A percentile compares a stretch with the other conserved stretches of the same genome.
Conservation (phyloP, 1,140 invertebrate species). For the Bombus turneri region DNA sequence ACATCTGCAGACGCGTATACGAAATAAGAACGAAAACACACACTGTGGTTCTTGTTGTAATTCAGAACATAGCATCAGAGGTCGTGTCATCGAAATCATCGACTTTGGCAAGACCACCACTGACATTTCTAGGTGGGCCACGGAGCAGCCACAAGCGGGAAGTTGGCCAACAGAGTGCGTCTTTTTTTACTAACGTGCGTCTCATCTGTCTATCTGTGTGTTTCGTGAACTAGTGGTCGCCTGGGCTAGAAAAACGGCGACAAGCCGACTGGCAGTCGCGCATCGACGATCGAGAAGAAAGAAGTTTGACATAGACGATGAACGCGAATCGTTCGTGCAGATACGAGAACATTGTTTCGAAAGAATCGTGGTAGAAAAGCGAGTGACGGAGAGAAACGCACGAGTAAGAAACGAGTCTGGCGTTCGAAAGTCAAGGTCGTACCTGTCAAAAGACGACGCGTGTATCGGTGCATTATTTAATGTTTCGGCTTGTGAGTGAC, state of each 20-base stretch:
- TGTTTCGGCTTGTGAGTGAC: conserved; percentile 8
- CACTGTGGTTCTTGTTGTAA: neutral
- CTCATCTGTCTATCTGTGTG: neutral
- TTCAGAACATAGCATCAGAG: neutral
- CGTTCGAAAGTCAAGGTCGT: conserved; percentile 65
- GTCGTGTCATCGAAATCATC: conserved; percentile 28
- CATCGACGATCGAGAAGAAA: neutral
- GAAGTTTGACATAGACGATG: neutral
- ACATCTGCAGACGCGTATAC: no score
- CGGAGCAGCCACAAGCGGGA: conserved; percentile 23
- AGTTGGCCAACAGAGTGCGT: conserved; percentile 50
- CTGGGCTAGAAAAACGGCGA: conserved; percentile 32
- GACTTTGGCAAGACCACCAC: conserved; percentile 41
- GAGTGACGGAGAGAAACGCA: neutral
- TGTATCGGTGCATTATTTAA: conserved; percentile 41
- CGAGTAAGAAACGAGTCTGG: neutral
- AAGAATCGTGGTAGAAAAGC: neutral
- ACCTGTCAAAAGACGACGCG: conserved; percentile 60
- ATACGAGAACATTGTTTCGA: neutral
- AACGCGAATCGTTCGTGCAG: neutral
- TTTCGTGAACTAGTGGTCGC: neutral
- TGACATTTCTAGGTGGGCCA: conserved; percentile 51
- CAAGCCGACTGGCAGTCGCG: conserved; percentile 41
- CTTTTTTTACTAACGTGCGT: neutral
- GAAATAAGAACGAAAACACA: no score